These are phyloP conservation scores for Lasius fuliginosus DNA, from an alignment of 2,888 invertebrate genomes.

Conservation along the genomic window DNA sequence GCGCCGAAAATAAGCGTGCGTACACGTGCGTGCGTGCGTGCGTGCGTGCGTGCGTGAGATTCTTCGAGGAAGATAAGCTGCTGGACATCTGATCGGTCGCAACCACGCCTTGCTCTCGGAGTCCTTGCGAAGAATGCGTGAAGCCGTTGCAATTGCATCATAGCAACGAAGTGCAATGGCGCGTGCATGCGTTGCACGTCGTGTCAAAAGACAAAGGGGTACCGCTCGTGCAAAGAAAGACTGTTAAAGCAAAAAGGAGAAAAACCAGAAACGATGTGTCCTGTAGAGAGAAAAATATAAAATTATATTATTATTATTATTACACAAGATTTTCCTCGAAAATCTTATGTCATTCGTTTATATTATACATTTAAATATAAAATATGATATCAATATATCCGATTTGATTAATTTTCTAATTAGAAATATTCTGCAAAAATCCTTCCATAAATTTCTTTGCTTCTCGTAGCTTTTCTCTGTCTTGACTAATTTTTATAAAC, in stretches of 20 bases:
- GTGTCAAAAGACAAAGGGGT: slow-evolving; percentile 29
- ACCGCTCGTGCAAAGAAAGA: background rate
- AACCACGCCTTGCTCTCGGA: slow-evolving; percentile 59
- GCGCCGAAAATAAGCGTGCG: slow-evolving; percentile 42
- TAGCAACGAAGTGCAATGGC: slow-evolving; percentile 1
- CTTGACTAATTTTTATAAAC: background rate
- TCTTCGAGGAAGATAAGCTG: slow-evolving; percentile 45
- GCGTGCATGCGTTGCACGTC: slow-evolving; percentile 10
- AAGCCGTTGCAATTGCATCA: slow-evolving; percentile 55
- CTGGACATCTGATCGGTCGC: background rate
- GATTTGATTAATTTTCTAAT: background rate
- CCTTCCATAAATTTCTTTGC: background rate
- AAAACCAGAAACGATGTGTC: background rate
- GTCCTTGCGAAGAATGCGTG: slow-evolving; percentile 76
- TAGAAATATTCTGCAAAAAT: background rate
- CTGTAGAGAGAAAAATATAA: background rate
- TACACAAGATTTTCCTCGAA: background rate
- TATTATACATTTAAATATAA: background rate
- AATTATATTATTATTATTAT: background rate
- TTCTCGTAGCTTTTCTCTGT: background rate
- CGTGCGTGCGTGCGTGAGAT: slow-evolving; percentile 25
- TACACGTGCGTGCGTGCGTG: background rate
- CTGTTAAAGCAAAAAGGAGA: background rate
- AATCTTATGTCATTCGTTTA: background rate
- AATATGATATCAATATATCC: background rate